Evolutionary conservation across 2,888 invertebrate species (phyloP), one percentile per base, ranked within the genome.

Genomic region (Trichacis sp.): DNA sequence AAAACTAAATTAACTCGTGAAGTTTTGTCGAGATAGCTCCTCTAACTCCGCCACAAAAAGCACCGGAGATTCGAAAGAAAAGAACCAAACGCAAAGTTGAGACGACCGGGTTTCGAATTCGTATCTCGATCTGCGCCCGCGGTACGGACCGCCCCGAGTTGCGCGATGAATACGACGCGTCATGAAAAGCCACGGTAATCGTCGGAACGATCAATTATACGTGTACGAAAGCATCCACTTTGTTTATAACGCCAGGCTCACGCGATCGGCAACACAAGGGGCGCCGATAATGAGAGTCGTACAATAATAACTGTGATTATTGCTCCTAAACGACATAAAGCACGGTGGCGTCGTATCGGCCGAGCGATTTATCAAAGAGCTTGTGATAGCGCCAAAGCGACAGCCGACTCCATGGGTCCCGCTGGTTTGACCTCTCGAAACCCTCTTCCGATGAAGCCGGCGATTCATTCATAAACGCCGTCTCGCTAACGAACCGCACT

Each of bases 401-500:
- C 62, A 65, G 69, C 74, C 49, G 73, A 65, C 67, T 69, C 66
- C 60, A 66, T 69, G 60, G 60, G 59, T 11, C 24, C 18, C 18
- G 52, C 66, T 76, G 69, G 73, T 70, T 74, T 77, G 76, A 72
- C 73, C 74, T 69, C 51, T 42, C 69, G 64, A 74, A 69, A 65
- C 71, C 72, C 74, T 72, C 75, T 61, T 67, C 46, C 64, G 65
- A 60, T 71, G 70, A 72, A 69, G 72, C 64, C 64, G 57, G 9
- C 63, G 53, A 64, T 75, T 77, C 77, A 75, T 79, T 78, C 77
- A 76, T 73, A 72, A 73, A 73, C 58, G 56, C 73, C 74, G 74
- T 73, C 74, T 77, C 33, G 73, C 74, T 73, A 74, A 77, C 77
- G 74, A 77, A 77, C 74, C 69, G 73, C 70, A 73, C 72, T 79